phyloP scores from a whole-genome alignment of 2,888 invertebrate genomes.

The Pristionchus mayeri region DNA sequence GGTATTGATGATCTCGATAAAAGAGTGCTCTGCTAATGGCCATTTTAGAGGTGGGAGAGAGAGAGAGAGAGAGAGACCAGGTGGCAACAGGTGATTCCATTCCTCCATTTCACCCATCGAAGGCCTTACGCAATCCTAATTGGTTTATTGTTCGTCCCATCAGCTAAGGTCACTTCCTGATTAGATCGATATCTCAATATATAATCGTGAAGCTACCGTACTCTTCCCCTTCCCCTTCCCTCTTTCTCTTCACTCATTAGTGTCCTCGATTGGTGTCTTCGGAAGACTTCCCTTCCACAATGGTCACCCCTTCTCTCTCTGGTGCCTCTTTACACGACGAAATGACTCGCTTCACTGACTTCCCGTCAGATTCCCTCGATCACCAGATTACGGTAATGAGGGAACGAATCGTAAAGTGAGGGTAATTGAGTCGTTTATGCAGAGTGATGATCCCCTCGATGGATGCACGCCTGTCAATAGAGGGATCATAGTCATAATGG shows the following conservation, averaged over 20 bases:
- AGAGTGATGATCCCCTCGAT: conserved; percentile 17
- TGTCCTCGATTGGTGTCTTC: background rate
- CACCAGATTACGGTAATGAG: conserved; percentile 23
- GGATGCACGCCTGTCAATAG: conserved; percentile 25
- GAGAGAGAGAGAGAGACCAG: too few relatives aligned
- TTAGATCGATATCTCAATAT: background rate
- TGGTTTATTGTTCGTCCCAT: conserved; percentile 35
- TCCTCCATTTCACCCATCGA: background rate
- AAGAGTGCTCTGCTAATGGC: conserved; percentile 11
- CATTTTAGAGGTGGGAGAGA: background rate
- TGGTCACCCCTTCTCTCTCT: background rate
- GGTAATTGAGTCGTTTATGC: conserved; percentile 30
- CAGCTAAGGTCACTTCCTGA: conserved; percentile 38
- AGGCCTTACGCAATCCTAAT: conserved; percentile 37
- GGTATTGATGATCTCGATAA: conserved; percentile 32
- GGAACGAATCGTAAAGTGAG: conserved; percentile 39
- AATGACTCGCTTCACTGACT: conserved; percentile 18
- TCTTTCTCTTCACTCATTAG: conserved; percentile 26
- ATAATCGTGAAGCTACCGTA: conserved; percentile 1
- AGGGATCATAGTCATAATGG: conserved; percentile 35
- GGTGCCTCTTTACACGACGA: conserved; percentile 33
- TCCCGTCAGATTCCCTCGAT: conserved; percentile 10
- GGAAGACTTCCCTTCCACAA: conserved; percentile 18
- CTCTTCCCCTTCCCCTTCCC: too few relatives aligned
- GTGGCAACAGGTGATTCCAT: conserved; percentile 24